These are phyloP conservation scores for Aurelia sp. DNA, from an alignment of 30 jellyfish, hydroid and myxozoan genomes.

Conservation along the genomic window DNA sequence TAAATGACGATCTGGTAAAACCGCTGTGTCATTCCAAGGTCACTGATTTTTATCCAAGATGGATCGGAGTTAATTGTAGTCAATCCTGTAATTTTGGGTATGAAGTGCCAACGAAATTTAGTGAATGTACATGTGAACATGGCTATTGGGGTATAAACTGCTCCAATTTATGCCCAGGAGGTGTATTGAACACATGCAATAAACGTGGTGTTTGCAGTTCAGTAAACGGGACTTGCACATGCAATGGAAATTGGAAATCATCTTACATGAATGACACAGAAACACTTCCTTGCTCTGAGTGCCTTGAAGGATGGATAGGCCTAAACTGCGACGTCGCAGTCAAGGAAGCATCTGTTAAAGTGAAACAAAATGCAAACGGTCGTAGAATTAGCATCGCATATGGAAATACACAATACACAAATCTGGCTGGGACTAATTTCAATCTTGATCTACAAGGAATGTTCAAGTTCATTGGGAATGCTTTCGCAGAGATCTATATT, in stretches of 20 bases:
- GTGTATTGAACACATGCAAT: constrained; percentile 53
- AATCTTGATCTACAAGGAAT: constrained; percentile 54
- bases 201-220: constrained; percentile 39
- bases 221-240: constrained; percentile 39
- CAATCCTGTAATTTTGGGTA: constrained; percentile 42
- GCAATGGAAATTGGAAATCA: constrained; percentile 42
- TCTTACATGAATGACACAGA: constrained; percentile 34
- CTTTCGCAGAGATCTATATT: constrained; percentile 10
- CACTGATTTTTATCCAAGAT: background rate
- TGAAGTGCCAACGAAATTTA: background rate
- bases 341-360: background rate
- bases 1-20: background rate
- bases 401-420: constrained; percentile 53
- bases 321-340: constrained; percentile 45
- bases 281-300: constrained; percentile 53
- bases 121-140: constrained; percentile 43
- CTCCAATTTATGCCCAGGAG: constrained; percentile 61
- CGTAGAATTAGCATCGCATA: constrained; percentile 28
- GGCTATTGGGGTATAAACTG: constrained; percentile 71
- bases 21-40: constrained; percentile 12
- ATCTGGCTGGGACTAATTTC: constrained; percentile 34
- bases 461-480: constrained; percentile 25
- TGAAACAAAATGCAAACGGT: background rate
- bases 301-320: constrained; percentile 68
- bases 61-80: constrained; percentile 35